Base-by-base conservation (phyloP, 2,888 invertebrate species). In the Allacma fusca region DNA sequence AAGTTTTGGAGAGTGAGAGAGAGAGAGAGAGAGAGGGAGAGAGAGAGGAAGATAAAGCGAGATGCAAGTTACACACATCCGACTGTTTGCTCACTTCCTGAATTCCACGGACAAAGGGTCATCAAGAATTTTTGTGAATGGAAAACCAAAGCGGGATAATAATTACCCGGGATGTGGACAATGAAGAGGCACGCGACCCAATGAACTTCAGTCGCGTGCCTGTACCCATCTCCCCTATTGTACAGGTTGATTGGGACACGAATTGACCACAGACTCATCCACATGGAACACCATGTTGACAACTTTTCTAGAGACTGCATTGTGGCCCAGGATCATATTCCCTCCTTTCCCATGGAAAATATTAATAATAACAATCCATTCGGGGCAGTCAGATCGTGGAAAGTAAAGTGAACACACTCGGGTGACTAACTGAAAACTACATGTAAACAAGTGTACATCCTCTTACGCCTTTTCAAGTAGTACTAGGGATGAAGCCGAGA, bases 121-220 rank as follows among this genome's bases (percentile, higher is more conserved):
- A 59, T 21, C 59, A 59, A 59, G 59, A n/a, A 23, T 40, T 40
- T 40, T 13, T 5, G 12, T 19, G 59, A 59, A 68, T 68, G 68
- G 68, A 68, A 29, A 40, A 7, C 7, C 28, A 62, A 21, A 9
- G 50, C 29, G 65, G 26, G 59, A 71, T 73, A 76, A 82, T 83
- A 83, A 83, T 83, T 83, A 83, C 78, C 72, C 76, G 80, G 81
- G 81, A 80, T 73, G 80, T 44, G 76, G 76, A 81, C 77, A 81
- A 81, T 83, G 68, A 78, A 73, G 72, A 23, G 81, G 67, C 83
- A 83, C 83, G 81, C 78, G 83, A 79, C 83, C 28, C 57, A 79
- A 82, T 81, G 81, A 80, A 81, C 80, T 81, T 50, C 57, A 76
- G 81, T 83, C 83, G 78, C 80, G 83, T 83, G 83, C 75, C 80